These are phyloP conservation scores for Condylura cristata DNA, from an alignment of 2,113 vertebrate genomes.

Conservation along the genomic window DNA sequence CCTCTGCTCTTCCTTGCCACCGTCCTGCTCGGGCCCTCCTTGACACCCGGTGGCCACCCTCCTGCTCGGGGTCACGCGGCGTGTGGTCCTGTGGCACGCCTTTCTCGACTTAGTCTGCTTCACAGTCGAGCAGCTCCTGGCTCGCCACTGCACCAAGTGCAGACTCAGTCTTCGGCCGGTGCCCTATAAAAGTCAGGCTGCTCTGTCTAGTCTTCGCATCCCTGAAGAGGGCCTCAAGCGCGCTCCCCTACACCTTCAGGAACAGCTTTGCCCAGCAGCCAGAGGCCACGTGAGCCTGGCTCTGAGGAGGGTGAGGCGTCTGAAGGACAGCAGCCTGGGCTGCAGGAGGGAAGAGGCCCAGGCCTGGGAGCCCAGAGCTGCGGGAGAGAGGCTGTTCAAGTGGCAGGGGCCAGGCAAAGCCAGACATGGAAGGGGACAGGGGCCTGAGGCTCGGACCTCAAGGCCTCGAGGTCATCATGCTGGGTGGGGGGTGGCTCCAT, in stretches of 20 bases:
- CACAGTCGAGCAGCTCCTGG: neutral
- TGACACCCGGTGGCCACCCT: neutral
- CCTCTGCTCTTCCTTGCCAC: neutral
- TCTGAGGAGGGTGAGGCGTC: no score
- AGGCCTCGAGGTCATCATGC: neutral
- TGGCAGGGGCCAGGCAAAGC: neutral
- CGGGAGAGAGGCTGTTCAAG: neutral
- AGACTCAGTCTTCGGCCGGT: neutral
- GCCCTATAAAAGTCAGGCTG: fast-evolving
- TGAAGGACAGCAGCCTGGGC: no score
- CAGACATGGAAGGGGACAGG: neutral
- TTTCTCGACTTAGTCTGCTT: neutral
- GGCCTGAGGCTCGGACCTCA: neutral
- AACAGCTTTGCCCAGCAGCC: neutral
- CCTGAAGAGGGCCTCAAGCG: fast-evolving
- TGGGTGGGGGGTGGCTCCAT: neutral
- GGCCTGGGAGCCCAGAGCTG: neutral
- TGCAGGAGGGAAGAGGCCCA: no score
- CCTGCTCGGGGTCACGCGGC: neutral
- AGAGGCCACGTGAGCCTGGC: neutral
- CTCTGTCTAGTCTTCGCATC: neutral
- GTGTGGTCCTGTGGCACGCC: neutral
- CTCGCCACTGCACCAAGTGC: neutral
- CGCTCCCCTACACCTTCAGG: neutral
- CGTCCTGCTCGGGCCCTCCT: neutral